Conservation (phyloP, 1,140 invertebrate species). For the Xylocopa sonorina region DNA sequence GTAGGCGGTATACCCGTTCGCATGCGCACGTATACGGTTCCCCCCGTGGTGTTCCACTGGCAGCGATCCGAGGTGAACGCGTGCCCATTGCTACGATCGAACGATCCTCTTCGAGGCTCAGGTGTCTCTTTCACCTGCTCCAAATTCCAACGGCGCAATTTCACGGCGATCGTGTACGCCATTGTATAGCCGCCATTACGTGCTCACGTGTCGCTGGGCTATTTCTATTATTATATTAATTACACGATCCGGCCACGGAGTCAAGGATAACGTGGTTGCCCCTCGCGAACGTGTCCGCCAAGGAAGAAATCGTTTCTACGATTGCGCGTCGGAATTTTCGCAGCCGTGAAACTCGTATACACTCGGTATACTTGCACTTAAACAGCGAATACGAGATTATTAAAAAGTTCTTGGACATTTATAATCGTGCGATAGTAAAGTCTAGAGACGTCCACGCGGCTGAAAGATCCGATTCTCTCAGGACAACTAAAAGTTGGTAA, state of each 20-base stretch:
- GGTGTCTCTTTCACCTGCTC: constrained; percentile 61
- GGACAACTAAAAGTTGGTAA: too few species aligned
- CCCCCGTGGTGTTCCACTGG: neutral
- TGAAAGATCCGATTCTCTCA: too few species aligned
- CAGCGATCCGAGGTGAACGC: constrained; percentile 24
- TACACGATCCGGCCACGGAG: constrained; percentile 30
- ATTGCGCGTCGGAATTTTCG: constrained; percentile 14
- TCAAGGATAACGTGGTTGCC: constrained; percentile 39
- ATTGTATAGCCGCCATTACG: constrained; percentile 48
- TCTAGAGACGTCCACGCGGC: too few species aligned
- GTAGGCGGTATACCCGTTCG: constrained; percentile 35
- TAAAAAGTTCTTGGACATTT: too few species aligned
- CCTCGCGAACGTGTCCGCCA: constrained; percentile 4
- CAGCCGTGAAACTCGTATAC: neutral
- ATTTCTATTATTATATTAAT: constrained; percentile 56
- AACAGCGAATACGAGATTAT: too few species aligned
- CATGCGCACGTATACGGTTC: constrained; percentile 43
- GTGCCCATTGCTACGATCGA: constrained; percentile 14
- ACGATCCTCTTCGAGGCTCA: constrained; percentile 51
- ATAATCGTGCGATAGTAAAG: too few species aligned
- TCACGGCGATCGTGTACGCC: constrained; percentile 35
- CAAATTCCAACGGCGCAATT: constrained; percentile 54
- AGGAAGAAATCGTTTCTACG: constrained; percentile 5
- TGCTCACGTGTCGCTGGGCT: constrained; percentile 41
- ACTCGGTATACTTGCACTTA: neutral